Conservation (phyloP, 2,888 invertebrate species). For the Synanthedon vespiformis region DNA sequence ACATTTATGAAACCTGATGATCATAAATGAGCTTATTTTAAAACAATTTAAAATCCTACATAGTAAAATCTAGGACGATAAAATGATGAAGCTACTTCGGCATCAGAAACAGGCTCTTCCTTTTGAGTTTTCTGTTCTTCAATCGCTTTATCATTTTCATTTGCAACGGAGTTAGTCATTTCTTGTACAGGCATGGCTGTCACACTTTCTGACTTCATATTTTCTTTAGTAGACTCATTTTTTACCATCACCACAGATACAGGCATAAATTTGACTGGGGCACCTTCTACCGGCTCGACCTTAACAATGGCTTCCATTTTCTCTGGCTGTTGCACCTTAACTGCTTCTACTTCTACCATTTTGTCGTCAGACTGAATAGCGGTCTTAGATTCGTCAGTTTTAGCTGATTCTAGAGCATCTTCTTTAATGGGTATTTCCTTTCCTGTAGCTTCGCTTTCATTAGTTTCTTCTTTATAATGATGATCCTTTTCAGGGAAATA, state of each 20-base stretch:
- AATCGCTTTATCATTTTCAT: slow-evolving; percentile 7
- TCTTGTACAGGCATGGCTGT: slow-evolving; percentile 9
- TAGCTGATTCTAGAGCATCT: slow-evolving; percentile 12
- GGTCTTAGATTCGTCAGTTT: slow-evolving; percentile 14
- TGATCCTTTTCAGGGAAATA: slow-evolving; percentile 44
- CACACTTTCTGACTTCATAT: slow-evolving; percentile 10
- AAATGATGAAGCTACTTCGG: slow-evolving; percentile 54
- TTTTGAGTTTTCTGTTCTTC: slow-evolving; percentile 16
- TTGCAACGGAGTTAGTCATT: slow-evolving; percentile 10
- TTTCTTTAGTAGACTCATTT: neutral
- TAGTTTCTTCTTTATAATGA: slow-evolving; percentile 12
- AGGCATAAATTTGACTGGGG: slow-evolving; percentile 21
- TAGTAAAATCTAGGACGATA: slow-evolving; percentile 51
- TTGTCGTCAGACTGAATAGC: slow-evolving; percentile 18
- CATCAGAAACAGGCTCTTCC: slow-evolving; percentile 29
- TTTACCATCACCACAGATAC: slow-evolving; percentile 15
- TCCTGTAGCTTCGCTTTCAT: slow-evolving; percentile 10
- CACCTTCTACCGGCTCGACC: slow-evolving; percentile 16
- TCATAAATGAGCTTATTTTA: slow-evolving; percentile 5
- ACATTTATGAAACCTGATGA: slow-evolving; percentile 8
- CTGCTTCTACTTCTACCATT: slow-evolving; percentile 17
- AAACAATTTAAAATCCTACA: slow-evolving; percentile 23
- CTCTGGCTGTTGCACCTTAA: slow-evolving; percentile 10
- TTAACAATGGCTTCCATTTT: slow-evolving; percentile 11
- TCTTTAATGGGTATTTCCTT: slow-evolving; percentile 26